Conservation (phyloP, 2,888 invertebrate genomes). For the Diaprepes abbreviatus region DNA sequence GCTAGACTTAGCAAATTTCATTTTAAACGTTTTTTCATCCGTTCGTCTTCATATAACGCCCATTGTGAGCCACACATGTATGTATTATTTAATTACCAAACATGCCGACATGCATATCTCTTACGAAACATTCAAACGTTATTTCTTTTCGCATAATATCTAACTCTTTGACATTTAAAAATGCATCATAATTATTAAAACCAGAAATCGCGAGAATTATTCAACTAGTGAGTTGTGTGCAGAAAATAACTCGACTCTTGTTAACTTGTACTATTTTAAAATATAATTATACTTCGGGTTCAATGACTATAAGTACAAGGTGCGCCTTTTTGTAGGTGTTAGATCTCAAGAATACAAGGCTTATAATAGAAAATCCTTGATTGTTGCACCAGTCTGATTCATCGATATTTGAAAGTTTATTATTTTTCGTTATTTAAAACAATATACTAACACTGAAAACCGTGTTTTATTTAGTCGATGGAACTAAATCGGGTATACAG, state of each 20-base stretch:
- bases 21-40: too few relatives aligned
- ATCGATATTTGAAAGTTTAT: background rate
- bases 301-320: slow-evolving; percentile 53
- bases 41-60: too few relatives aligned
- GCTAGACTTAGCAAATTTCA: too few relatives aligned
- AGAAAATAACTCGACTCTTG: slow-evolving; percentile 44
- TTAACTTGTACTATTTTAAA: slow-evolving; percentile 48
- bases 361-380: slow-evolving; percentile 38
- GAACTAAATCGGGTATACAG: background rate
- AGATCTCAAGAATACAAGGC: slow-evolving; percentile 34
- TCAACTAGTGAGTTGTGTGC: slow-evolving; percentile 37
- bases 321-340: slow-evolving; percentile 54
- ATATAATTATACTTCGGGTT: slow-evolving; percentile 52
- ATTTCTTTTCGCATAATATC: background rate
- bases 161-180: slow-evolving; percentile 42
- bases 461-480: background rate
- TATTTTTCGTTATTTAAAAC: too few relatives aligned
- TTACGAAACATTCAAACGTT: background rate
- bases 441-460: too few relatives aligned
- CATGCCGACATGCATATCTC: background rate
- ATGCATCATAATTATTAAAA: slow-evolving; percentile 35
- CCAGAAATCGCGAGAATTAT: slow-evolving; percentile 34
- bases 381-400: slow-evolving; percentile 29
- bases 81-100: too few relatives aligned
- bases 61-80: too few relatives aligned